phyloP scores from a whole-genome alignment of 1,140 invertebrate genomes.

The Drosophila grimshawi region DNA sequence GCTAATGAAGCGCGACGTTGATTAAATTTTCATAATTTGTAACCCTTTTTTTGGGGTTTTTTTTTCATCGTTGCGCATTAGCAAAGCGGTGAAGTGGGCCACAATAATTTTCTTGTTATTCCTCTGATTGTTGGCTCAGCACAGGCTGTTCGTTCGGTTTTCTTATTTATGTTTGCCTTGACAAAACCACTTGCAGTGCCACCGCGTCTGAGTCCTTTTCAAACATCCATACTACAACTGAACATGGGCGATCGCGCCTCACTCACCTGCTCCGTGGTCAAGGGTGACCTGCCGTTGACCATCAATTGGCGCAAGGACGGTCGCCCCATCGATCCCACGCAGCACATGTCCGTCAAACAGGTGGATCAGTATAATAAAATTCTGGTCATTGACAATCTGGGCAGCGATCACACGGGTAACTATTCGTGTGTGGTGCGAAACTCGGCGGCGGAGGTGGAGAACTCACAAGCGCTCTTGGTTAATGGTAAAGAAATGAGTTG shows the following conservation, averaged over 20 bases:
- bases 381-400: constrained; percentile 91
- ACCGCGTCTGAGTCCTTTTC: constrained; percentile 92
- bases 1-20: constrained; percentile 72
- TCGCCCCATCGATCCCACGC: constrained; percentile 87
- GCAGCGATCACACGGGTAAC: constrained; percentile 91
- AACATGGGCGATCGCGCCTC: constrained; percentile 91
- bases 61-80: constrained; percentile 4
- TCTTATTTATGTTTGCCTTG: constrained; percentile 49
- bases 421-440: constrained; percentile 91
- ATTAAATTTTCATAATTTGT: constrained; percentile 80
- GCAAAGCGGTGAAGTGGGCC: neutral
- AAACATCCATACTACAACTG: constrained; percentile 89
- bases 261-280: constrained; percentile 91
- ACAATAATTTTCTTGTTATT: constrained; percentile 8
- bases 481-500: constrained; percentile 88
- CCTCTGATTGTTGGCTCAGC: constrained; percentile 6
- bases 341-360: constrained; percentile 88
- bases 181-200: constrained; percentile 88
- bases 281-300: constrained; percentile 91
- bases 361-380: constrained; percentile 92
- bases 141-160: constrained; percentile 17
- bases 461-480: constrained; percentile 90
- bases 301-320: constrained; percentile 92
- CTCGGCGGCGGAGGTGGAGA: constrained; percentile 89
- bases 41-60: constrained; percentile 45